phyloP scores from a whole-genome alignment of 2,888 invertebrate species.

The Agrotis clavis region DNA sequence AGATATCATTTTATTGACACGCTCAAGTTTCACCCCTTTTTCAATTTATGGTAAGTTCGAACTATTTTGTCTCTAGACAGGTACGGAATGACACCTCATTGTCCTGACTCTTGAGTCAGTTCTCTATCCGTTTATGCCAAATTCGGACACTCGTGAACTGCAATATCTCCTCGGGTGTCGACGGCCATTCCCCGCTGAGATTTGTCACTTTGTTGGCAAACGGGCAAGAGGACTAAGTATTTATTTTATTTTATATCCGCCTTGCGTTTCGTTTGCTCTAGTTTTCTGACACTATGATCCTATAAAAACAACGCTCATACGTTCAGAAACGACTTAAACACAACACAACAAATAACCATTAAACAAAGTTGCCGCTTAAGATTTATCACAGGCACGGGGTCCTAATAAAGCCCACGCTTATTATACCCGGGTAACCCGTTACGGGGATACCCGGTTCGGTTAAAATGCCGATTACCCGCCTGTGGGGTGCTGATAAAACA shows the following conservation, averaged over 20 bases:
- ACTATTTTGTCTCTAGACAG: too few species aligned
- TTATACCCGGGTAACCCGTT: constrained; percentile 46
- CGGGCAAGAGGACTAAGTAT: too few species aligned
- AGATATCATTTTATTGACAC: too few species aligned
- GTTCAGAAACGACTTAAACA: constrained; percentile 5
- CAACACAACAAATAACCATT: constrained; percentile 23
- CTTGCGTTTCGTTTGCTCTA: background rate
- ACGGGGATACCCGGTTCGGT: constrained; percentile 40
- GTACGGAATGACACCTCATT: too few species aligned
- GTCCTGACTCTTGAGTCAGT: too few species aligned
- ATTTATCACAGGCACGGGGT: constrained; percentile 34
- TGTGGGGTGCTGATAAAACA: constrained; percentile 61
- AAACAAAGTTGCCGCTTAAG: constrained; percentile 36
- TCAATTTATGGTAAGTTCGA: too few species aligned
- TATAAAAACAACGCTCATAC: background rate
- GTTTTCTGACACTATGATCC: background rate
- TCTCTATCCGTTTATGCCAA: too few species aligned
- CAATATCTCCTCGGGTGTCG: too few species aligned
- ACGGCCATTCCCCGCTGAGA: too few species aligned
- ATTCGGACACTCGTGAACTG: too few species aligned
- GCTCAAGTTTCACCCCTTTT: too few species aligned
- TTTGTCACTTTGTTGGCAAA: too few species aligned
- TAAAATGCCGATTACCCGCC: constrained; percentile 60
- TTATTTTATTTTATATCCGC: background rate
- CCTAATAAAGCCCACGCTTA: constrained; percentile 48